phyloP scores from a whole-genome alignment of 2,113 vertebrate genomes.

The Dicaeum eximium region DNA sequence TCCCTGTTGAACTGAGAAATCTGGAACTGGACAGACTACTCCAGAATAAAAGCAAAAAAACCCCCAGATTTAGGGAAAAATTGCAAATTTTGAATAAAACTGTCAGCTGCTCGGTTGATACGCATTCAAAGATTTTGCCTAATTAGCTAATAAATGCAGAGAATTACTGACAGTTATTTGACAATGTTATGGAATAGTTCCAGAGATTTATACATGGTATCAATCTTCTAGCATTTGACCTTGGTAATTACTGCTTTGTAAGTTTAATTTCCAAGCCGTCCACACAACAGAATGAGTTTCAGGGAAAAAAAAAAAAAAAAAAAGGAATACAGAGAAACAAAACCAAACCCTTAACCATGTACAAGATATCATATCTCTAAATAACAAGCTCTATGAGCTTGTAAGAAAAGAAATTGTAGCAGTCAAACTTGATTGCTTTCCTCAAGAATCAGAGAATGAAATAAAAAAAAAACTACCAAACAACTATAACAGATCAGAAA shows the following conservation, averaged over 20 bases:
- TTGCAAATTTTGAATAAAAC: neutral
- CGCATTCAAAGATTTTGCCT: neutral
- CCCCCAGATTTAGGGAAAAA: neutral
- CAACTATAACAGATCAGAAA: neutral
- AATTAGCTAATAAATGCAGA: neutral
- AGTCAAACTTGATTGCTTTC: neutral
- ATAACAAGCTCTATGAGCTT: neutral
- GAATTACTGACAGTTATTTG: neutral
- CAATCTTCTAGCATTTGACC: neutral
- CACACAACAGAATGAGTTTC: neutral
- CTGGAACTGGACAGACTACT: neutral
- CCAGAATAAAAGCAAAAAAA: neutral
- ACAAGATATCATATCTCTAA: neutral
- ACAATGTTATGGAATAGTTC: neutral
- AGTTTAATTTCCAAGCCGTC: neutral
- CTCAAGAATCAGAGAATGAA: neutral
- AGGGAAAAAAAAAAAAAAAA: neutral
- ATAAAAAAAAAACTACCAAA: accelerated
- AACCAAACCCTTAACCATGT: neutral
- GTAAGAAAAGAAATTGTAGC: neutral
- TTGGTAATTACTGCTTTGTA: neutral
- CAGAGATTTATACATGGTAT: neutral
- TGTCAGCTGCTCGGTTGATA: neutral
- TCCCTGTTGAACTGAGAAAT: neutral
- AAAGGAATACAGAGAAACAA: neutral